Conservation (phyloP, 2,797 vertebrate genomes). For the Odontamblyopus lacepedii region DNA sequence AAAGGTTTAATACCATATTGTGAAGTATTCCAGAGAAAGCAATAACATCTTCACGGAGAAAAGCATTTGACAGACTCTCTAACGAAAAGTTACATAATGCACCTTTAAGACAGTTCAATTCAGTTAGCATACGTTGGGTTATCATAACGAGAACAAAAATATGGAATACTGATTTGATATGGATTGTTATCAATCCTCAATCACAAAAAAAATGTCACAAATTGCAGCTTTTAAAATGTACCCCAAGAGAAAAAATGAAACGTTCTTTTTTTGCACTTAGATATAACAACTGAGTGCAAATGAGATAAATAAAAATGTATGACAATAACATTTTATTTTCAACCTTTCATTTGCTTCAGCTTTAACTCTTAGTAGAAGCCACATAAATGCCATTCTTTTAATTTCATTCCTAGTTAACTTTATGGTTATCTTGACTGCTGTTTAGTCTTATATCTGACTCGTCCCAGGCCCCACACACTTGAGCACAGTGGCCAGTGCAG, state of each 20-base stretch:
- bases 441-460: neutral
- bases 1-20: too few species aligned
- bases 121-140: neutral
- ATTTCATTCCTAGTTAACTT: neutral
- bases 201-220: too few species aligned
- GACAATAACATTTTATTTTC: neutral
- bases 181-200: neutral
- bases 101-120: too few species aligned
- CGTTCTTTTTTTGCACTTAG: neutral
- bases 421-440: neutral
- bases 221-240: too few species aligned
- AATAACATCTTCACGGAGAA: too few species aligned
- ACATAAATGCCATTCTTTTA: too few species aligned
- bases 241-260: too few species aligned
- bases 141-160: neutral
- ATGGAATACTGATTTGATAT: neutral
- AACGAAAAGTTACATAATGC: too few species aligned
- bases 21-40: too few species aligned
- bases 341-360: neutral
- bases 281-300: neutral
- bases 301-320: too few species aligned
- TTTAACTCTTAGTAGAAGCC: too few species aligned
- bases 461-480: conserved; percentile 1
- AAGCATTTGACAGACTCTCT: too few species aligned
- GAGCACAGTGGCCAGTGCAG: conserved; percentile 23